These are phyloP conservation scores for Drosophila hamatofila DNA, from an alignment of 2,888 invertebrate genomes.

Conservation along the genomic window DNA sequence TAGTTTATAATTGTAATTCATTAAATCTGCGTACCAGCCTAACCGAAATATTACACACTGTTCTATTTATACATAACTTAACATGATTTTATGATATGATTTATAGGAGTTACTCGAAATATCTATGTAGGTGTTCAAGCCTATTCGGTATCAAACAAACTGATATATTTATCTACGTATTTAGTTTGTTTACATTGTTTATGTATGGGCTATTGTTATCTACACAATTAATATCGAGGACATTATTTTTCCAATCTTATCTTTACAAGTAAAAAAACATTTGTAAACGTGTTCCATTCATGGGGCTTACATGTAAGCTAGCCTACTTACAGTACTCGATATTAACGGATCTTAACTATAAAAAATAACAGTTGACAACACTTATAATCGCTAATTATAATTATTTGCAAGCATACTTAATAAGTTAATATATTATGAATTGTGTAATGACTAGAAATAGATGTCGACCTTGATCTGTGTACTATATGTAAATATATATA, in stretches of 20 bases:
- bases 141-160: background rate
- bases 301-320: background rate
- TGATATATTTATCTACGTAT: conserved; percentile 4
- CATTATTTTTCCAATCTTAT: conserved; percentile 2
- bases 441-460: background rate
- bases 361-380: background rate
- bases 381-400: background rate
- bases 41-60: background rate
- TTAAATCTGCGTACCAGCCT: background rate
- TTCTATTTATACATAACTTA: background rate
- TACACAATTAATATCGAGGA: conserved; percentile 4
- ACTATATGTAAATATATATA: background rate
- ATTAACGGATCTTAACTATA: background rate
- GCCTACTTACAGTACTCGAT: background rate
- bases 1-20: background rate
- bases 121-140: background rate
- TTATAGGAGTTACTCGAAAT: background rate
- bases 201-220: background rate
- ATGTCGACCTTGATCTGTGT: background rate
- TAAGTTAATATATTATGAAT: background rate
- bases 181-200: conserved; percentile 7
- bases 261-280: background rate
- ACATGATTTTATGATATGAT: background rate
- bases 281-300: conserved; percentile 1
- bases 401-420: background rate